These are phyloP conservation scores for Arctopsyche grandis DNA, from an alignment of 1,140 invertebrate species.

Conservation along the genomic window DNA sequence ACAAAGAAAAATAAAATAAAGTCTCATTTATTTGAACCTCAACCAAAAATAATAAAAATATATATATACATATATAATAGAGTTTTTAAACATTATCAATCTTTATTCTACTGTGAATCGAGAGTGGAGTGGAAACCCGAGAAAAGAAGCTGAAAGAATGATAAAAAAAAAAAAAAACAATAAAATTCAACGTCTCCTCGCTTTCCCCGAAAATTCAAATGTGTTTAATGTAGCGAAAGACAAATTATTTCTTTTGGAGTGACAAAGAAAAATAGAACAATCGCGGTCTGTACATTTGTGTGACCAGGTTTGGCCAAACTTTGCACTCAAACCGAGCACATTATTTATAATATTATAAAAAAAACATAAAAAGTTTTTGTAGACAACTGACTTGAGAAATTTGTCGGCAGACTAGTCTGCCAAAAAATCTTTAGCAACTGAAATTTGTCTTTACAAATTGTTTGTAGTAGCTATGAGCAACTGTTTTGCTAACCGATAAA, in stretches of 20 bases:
- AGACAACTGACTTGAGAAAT: too few species aligned
- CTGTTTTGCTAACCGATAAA: too few species aligned
- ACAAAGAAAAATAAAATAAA: too few species aligned
- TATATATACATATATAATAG: too few species aligned
- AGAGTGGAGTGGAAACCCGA: background rate
- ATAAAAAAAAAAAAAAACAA: constrained; percentile 25
- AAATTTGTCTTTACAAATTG: too few species aligned
- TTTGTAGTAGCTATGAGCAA: too few species aligned
- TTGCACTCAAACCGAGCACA: background rate
- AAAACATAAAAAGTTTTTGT: background rate
- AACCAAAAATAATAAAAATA: too few species aligned
- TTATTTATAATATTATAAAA: background rate
- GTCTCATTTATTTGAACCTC: too few species aligned
- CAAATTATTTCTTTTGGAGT: constrained; percentile 47
- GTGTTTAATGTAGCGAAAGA: constrained; percentile 51
- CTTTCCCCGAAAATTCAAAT: constrained; percentile 42
- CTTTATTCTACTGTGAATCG: constrained; percentile 31
- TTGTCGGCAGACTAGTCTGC: too few species aligned
- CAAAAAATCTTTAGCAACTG: too few species aligned
- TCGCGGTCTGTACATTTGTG: background rate
- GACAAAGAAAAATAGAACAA: constrained; percentile 23
- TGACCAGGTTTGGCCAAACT: background rate
- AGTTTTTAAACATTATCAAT: constrained; percentile 36
- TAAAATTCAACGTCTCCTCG: constrained; percentile 43
- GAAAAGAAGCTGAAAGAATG: background rate